Evolutionary conservation across 2,797 vertebrate species (phyloP).

Genomic region (Emys orbicularis): DNA sequence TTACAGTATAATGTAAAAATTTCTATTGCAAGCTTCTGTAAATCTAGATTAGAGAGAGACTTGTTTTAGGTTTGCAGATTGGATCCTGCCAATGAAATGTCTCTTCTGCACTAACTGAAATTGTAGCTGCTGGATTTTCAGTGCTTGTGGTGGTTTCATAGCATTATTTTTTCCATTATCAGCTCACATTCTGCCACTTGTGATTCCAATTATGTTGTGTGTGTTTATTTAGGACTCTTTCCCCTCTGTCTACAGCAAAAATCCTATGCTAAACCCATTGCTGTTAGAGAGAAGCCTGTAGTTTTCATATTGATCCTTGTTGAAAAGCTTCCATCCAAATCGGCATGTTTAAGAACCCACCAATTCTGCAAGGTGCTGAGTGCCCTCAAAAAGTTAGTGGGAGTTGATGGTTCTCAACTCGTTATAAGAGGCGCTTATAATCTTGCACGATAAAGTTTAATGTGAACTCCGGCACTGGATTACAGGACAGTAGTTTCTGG

Average conservation of each 20-base stretch:
- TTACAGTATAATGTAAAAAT: background rate
- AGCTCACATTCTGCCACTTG: background rate
- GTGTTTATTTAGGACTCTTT: background rate
- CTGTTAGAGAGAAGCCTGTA: background rate
- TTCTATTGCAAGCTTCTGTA: background rate
- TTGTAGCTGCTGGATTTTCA: background rate
- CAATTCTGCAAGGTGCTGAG: background rate
- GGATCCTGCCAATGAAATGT: background rate
- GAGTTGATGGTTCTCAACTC: background rate
- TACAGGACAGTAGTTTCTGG: background rate
- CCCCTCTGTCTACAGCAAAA: background rate
- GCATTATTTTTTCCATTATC: background rate
- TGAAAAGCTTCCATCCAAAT: background rate
- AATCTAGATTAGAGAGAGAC: background rate
- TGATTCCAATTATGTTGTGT: background rate
- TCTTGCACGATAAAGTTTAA: fast-evolving
- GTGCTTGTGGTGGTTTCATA: background rate
- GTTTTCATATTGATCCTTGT: background rate
- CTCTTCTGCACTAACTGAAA: background rate
- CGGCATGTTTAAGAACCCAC: background rate
- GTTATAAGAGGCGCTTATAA: background rate
- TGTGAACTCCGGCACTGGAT: background rate
- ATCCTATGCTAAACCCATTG: background rate
- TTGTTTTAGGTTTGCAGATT: background rate
- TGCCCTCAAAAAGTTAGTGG: background rate